Evolutionary conservation across 2,113 vertebrate genomes (phyloP), one percentile per base, ranked within the genome.

Genomic region (Oryzias javanicus): DNA sequence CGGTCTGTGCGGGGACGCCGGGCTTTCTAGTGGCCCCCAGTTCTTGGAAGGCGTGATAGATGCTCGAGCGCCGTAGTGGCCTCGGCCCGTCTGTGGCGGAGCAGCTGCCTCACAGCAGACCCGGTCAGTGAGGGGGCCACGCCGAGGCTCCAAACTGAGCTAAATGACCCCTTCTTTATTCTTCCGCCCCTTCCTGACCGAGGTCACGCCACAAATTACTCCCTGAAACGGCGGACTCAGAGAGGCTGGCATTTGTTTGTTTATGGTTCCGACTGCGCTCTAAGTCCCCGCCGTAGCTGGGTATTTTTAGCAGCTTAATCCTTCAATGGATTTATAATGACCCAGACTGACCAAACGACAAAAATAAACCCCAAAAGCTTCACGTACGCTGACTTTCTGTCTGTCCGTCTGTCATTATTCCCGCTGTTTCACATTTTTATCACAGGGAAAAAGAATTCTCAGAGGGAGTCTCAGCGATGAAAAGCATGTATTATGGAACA

Each of bases 41-140:
- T 93, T 94, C 90, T 88, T 83, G 89, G 92, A 91, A 84, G 75
- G 71, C 78, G 72, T 86, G 89, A 92, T 80, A 88, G 89, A 91
- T 90, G 78, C 70, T 83, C 1, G 15, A 86, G 84, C 79, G 80
- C 89, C 88, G 84, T 86, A 80, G 72, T 82, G 75, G 74, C 86
- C 91, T 88, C 64, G 76, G 84, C 84, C 75, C 50, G 79, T 80
- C 83, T 91, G 80, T 69, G 84, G 81, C 51, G n/a, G 76, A 65
- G 52, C 68, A 80, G 89, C 86, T 70, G 76, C 84, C 70, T 42
- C 68, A 63, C 51, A 35, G 55, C 59, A 73, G 73, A 78, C 51
- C 49, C 12, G 35, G 72, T 42, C 71, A 13, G 58, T 2, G 8
- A 60, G 64, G 40, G 15, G 66, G 49, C 63, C 49, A 8, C 67